Base-by-base conservation (phyloP, 2,113 vertebrate genomes). In the Hemicordylus capensis region DNA sequence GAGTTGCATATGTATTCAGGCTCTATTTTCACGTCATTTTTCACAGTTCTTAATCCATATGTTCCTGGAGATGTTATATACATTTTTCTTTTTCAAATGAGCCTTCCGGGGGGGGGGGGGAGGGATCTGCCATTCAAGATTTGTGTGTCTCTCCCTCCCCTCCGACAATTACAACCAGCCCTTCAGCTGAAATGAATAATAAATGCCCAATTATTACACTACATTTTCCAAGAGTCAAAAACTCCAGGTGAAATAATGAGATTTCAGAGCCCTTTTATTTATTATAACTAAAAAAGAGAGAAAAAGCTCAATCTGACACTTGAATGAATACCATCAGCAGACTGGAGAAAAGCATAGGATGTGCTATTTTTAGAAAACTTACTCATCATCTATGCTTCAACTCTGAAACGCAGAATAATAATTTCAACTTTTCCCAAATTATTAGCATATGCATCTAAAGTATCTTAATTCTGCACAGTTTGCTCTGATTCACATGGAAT, bases 251-350 rank as follows among this genome's bases (percentile, higher is more conserved):
- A 87, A 85, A 15, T 51, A 0, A 87, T 79, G n/a, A 87, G 39
- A 88, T 81, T 89, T 87, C 73, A 83, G 75, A 54, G 7, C 28
- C 7, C 51, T 84, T 88, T 91, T 89, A 81, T 85, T 92, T 64
- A 89, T 39, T 61, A 66, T 58, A 11, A 63, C 48, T 91, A 44
- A 73, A 73, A 86, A 56, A 76, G 77, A 6, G n/a, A 39, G 2
- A 74, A 86, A 76, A 59, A 22, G 2, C 80, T 85, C 88, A 92
- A 89, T 81, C 51, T 85, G 76, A 81, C 56, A 87, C 54, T 63
- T 88, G 90, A 2, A 1, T 51, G 83, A 48, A 42, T 42, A 46
- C 0, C 46, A 67, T 51, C 17, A 76, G 6, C 3, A 66, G 34
- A 82, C 58, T 79, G 69, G 48, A 4, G 54, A 83, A 31, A 59